These are phyloP conservation scores for Micrasema longulum DNA, from an alignment of 1,140 invertebrate species.

Conservation along the genomic window DNA sequence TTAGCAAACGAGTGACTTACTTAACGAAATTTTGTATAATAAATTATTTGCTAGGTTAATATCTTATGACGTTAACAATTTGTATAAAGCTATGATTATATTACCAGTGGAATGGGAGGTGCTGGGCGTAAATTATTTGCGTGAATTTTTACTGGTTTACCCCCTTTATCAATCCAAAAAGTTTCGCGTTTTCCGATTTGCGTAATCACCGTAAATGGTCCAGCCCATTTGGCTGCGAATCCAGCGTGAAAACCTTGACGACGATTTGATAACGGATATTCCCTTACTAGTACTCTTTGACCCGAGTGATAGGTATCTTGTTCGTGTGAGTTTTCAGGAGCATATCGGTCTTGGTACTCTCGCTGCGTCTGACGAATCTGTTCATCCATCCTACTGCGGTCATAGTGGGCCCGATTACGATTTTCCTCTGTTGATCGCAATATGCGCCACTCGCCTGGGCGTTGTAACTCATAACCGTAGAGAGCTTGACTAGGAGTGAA, in stretches of 20 bases:
- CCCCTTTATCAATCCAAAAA: background rate
- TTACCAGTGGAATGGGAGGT: too few relatives aligned
- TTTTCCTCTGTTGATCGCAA: background rate
- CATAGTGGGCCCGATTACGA: background rate
- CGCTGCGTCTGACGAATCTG: background rate
- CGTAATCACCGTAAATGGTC: background rate
- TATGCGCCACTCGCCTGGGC: constrained; percentile 18
- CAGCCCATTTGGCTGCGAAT: background rate
- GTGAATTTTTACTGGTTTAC: background rate
- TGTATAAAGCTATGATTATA: too few relatives aligned
- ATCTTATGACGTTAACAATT: too few relatives aligned
- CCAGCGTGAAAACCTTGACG: background rate
- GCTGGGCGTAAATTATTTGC: constrained; percentile 6
- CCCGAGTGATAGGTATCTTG: background rate
- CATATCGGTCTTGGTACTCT: background rate
- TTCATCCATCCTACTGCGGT: background rate
- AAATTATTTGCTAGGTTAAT: too few relatives aligned
- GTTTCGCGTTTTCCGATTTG: background rate
- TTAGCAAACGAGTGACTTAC: too few relatives aligned
- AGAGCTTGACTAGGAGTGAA: constrained; percentile 16
- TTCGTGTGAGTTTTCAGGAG: background rate
- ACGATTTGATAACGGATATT: background rate
- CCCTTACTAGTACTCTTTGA: background rate
- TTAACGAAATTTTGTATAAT: too few relatives aligned
- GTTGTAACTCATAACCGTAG: constrained; percentile 1